Percentiles rank a stretch among this genome's conserved stretches.
These are phyloP conservation scores for Sciurus carolinensis DNA, from an alignment of 2,797 vertebrate genomes.

Conservation along the genomic window DNA sequence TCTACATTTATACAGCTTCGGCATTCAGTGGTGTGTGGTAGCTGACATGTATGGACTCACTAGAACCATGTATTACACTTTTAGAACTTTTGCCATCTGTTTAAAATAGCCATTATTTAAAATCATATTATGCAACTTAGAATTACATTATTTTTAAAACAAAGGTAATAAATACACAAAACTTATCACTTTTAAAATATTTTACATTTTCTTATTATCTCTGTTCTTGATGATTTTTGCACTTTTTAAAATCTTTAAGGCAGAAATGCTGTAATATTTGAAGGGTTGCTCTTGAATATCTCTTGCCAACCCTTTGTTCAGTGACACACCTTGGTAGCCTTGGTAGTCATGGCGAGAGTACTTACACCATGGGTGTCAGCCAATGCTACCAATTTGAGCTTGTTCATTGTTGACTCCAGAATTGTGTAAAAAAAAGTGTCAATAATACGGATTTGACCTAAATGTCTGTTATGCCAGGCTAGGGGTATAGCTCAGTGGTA, in stretches of 20 bases:
- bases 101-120: constrained; percentile 54
- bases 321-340: neutral
- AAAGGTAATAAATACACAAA: constrained; percentile 48
- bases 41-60: neutral
- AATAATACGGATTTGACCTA: neutral
- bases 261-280: neutral
- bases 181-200: neutral
- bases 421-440: neutral
- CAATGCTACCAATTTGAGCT: neutral
- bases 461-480: neutral
- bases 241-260: neutral
- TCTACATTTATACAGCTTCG: neutral
- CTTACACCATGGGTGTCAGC: neutral
- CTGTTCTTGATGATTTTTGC: neutral
- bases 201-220: constrained; percentile 53
- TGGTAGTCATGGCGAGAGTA: neutral
- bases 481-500: neutral
- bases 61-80: neutral
- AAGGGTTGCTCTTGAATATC: neutral
- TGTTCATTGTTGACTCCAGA: neutral
- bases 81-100: constrained; percentile 25
- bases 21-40: neutral
- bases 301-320: neutral
- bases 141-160: constrained; percentile 54
- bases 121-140: constrained; percentile 20